Evolutionary conservation across 2,797 vertebrate genomes (phyloP).

Genomic region (Octomys mimax): DNA sequence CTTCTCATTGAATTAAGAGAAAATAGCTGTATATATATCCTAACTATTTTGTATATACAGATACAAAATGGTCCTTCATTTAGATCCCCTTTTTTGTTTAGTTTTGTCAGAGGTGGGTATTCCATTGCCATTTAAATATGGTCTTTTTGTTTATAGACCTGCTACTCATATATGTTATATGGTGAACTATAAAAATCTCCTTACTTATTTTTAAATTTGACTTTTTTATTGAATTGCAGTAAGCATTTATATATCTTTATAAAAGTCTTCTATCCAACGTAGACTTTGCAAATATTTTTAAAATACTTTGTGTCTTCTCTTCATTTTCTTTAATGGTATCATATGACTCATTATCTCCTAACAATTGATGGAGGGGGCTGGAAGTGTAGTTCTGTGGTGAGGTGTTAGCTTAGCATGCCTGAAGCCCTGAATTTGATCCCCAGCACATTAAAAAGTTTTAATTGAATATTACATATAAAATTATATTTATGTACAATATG

Average conservation of each 20-base stretch:
- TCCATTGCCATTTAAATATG: too few relatives aligned
- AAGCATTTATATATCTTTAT: not conserved
- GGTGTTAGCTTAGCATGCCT: not conserved
- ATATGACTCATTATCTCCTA: constrained; percentile 15
- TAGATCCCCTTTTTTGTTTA: too few relatives aligned
- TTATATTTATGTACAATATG: not conserved
- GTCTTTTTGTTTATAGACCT: constrained; percentile 26
- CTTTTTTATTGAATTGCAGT: constrained; percentile 40
- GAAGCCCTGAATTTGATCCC: not conserved
- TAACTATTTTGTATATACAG: too few relatives aligned
- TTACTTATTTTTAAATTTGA: constrained; percentile 38
- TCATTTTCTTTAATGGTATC: constrained; percentile 32
- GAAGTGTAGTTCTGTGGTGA: not conserved
- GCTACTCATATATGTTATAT: not conserved
- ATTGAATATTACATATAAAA: constrained; percentile 39
- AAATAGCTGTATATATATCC: too few relatives aligned
- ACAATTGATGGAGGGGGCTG: not conserved
- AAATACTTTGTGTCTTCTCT: not conserved
- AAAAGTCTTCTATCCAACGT: constrained; percentile 32
- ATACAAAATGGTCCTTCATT: too few relatives aligned
- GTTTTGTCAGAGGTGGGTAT: too few relatives aligned
- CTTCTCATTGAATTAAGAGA: too few relatives aligned
- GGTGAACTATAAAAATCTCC: not conserved
- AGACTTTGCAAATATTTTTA: constrained; percentile 53
- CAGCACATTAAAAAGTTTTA: not conserved